Conservation (phyloP, 2,113 vertebrate species). For the Lonchura striata region DNA sequence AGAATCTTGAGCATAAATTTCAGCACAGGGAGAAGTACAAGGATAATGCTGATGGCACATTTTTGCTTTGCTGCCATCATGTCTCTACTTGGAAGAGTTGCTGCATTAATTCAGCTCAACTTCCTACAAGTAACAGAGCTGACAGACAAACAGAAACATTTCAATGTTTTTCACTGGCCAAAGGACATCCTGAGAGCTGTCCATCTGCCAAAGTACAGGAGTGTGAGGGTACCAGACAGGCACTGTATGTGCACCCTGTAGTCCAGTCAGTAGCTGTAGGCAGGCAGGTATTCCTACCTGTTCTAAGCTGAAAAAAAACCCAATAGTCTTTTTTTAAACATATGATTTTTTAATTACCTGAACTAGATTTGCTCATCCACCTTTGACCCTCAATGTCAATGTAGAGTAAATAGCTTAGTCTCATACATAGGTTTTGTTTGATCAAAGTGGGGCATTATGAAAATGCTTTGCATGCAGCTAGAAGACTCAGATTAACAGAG, state of each 20-base stretch:
- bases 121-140: neutral
- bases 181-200: neutral
- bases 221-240: neutral
- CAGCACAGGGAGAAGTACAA: neutral
- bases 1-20: neutral
- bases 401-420: neutral
- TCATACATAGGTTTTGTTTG: neutral
- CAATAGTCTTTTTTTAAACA: rapidly evolving
- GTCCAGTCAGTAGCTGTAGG: neutral
- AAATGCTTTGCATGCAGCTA: neutral
- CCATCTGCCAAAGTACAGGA: neutral
- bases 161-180: neutral
- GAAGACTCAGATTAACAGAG: neutral
- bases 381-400: neutral
- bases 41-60: neutral
- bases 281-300: neutral
- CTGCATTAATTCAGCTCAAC: neutral
- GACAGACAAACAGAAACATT: neutral
- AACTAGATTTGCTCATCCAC: neutral
- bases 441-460: neutral
- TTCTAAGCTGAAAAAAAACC: neutral
- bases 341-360: neutral
- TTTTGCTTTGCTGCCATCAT: neutral
- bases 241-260: neutral
- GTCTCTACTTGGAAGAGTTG: neutral